These are phyloP conservation scores for Lucilia sericata DNA, from an alignment of 1,140 invertebrate genomes.

Conservation along the genomic window DNA sequence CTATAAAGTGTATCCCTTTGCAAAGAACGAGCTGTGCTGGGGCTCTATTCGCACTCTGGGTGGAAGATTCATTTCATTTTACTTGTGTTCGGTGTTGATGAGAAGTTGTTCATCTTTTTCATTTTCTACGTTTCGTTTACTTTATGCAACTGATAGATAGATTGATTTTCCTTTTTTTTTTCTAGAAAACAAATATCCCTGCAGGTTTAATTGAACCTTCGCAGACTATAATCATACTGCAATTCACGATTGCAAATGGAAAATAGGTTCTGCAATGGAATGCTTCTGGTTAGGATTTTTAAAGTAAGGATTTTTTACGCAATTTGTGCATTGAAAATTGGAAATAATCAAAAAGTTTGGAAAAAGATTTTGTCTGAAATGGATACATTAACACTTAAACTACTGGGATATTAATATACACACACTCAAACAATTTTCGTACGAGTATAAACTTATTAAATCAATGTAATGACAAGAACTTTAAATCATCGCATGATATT, in stretches of 20 bases:
- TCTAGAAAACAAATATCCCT: too few relatives aligned
- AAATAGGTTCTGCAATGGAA: too few relatives aligned
- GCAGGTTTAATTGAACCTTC: too few relatives aligned
- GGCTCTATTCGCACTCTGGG: background rate
- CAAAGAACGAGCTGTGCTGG: background rate
- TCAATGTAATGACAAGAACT: conserved; percentile 6
- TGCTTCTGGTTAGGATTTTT: too few relatives aligned
- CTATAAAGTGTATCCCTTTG: background rate
- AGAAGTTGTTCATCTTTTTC: background rate
- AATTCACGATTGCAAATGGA: too few relatives aligned
- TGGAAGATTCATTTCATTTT: background rate
- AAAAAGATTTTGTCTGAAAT: too few relatives aligned
- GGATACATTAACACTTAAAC: too few relatives aligned
- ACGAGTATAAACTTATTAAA: background rate
- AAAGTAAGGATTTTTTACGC: too few relatives aligned
- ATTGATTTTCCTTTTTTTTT: background rate
- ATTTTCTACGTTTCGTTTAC: background rate
- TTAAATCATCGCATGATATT: background rate
- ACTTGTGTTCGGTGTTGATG: background rate
- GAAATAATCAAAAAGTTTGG: too few relatives aligned
- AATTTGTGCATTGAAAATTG: too few relatives aligned
- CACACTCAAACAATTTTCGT: background rate
- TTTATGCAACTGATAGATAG: background rate
- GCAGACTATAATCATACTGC: too few relatives aligned
- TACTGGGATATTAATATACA: too few relatives aligned